Evolutionary conservation across 2,888 invertebrate species (phyloP).

Genomic region (Dyspetes luteomarginatus): DNA sequence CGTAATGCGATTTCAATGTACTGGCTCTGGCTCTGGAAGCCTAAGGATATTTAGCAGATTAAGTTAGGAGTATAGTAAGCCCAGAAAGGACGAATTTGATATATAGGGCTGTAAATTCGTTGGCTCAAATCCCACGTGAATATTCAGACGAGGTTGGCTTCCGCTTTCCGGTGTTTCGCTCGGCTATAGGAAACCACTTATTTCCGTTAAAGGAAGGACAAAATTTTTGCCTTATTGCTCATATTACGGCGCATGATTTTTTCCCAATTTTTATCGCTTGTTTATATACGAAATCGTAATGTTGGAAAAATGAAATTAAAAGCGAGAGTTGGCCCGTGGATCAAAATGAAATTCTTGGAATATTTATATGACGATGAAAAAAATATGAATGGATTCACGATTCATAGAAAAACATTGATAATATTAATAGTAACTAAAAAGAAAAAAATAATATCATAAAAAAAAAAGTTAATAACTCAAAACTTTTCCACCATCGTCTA

Average conservation of each 20-base stretch:
- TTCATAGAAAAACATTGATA: too few species aligned
- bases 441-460: too few species aligned
- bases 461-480: too few species aligned
- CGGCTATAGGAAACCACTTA: slow-evolving; percentile 45
- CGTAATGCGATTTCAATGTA: background rate
- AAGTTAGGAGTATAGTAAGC: slow-evolving; percentile 3
- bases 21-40: background rate
- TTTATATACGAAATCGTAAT: too few species aligned
- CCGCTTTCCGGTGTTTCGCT: slow-evolving; percentile 50
- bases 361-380: too few species aligned
- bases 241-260: background rate
- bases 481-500: too few species aligned
- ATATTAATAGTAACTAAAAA: too few species aligned
- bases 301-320: too few species aligned
- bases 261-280: background rate
- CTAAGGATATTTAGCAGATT: slow-evolving; percentile 41
- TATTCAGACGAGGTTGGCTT: slow-evolving; percentile 49
- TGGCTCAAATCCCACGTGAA: slow-evolving; percentile 49
- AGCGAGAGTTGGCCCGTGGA: too few species aligned
- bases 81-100: background rate
- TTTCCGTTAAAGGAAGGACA: slow-evolving; percentile 47
- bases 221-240: slow-evolving; percentile 6
- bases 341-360: too few species aligned
- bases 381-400: too few species aligned
- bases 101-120: slow-evolving; percentile 21